Percentiles rank a stretch among this genome's conserved stretches.
phyloP scores from a whole-genome alignment of 2,888 invertebrate species.

The Spilarctia lutea region DNA sequence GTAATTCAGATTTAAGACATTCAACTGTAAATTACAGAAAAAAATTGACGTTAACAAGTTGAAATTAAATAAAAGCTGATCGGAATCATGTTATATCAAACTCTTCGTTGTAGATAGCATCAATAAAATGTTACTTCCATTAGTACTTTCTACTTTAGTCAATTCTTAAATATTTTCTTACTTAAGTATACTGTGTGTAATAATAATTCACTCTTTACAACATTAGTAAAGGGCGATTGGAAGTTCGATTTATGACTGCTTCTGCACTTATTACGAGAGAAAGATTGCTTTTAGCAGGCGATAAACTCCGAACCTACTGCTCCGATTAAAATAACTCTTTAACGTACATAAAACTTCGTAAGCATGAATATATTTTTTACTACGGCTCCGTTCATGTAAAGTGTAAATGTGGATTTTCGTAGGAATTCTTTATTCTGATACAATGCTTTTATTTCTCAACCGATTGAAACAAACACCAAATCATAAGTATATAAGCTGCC shows the following conservation, averaged over 20 bases:
- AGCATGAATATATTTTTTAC: not conserved
- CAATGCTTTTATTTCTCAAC: too few relatives aligned
- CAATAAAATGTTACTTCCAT: too few relatives aligned
- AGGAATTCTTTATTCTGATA: too few relatives aligned
- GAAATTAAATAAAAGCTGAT: not conserved
- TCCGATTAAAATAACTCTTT: not conserved
- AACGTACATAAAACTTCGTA: not conserved
- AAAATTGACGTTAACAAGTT: not conserved
- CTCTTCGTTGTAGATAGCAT: too few relatives aligned
- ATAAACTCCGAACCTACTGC: not conserved
- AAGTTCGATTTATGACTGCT: not conserved
- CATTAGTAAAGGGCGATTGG: slow-evolving; percentile 2
- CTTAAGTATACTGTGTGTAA: not conserved
- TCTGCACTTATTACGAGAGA: not conserved
- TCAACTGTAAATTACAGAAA: not conserved
- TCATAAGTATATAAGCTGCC: too few relatives aligned
- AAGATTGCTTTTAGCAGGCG: not conserved
- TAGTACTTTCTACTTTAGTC: slow-evolving; percentile 7
- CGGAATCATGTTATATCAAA: too few relatives aligned
- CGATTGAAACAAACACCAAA: too few relatives aligned
- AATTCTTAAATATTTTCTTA: slow-evolving; percentile 9
- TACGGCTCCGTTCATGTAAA: too few relatives aligned
- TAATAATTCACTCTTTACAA: slow-evolving; percentile 4
- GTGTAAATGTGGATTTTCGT: too few relatives aligned
- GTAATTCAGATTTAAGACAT: too few relatives aligned